Evolutionary conservation across 2,113 vertebrate species (phyloP).

Genomic region (Microtus richardsoni): DNA sequence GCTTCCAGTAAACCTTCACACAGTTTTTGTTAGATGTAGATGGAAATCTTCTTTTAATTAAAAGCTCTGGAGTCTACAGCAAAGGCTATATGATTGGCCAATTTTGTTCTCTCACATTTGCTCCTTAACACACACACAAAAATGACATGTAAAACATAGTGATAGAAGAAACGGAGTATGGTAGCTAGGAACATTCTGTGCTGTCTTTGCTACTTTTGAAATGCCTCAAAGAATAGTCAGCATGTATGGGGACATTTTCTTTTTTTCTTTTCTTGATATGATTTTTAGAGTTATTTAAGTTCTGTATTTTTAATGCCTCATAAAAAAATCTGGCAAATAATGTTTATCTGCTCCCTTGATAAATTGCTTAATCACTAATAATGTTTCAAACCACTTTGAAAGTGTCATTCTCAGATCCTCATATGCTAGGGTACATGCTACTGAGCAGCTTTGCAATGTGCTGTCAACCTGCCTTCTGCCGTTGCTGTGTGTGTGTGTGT

Average conservation of each 20-base stretch:
- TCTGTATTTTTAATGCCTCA: conserved; percentile 32
- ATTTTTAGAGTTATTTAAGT: conserved; percentile 42
- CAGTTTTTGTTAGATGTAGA: background rate
- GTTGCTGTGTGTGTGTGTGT: background rate
- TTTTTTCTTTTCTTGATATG: background rate
- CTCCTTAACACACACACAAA: background rate
- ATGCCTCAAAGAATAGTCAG: conserved; percentile 22
- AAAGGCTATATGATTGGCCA: background rate
- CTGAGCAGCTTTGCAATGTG: background rate
- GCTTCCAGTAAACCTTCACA: background rate
- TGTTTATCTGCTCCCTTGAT: background rate
- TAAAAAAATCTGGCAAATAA: conserved; percentile 42
- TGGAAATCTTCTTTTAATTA: conserved; percentile 21
- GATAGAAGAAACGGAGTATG: background rate
- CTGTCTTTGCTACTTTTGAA: conserved; percentile 39
- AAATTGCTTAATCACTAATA: conserved; percentile 35
- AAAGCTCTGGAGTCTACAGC: conserved; percentile 6
- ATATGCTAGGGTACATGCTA: background rate
- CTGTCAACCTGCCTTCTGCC: background rate
- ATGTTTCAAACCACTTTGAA: conserved; percentile 43
- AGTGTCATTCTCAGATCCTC: conserved; percentile 11
- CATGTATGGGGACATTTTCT: conserved; percentile 18
- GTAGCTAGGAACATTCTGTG: background rate
- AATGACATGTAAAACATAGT: background rate
- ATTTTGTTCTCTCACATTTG: conserved; percentile 15